Base-by-base conservation (phyloP, 2,888 invertebrate genomes). In the Drosophila phalerata region DNA sequence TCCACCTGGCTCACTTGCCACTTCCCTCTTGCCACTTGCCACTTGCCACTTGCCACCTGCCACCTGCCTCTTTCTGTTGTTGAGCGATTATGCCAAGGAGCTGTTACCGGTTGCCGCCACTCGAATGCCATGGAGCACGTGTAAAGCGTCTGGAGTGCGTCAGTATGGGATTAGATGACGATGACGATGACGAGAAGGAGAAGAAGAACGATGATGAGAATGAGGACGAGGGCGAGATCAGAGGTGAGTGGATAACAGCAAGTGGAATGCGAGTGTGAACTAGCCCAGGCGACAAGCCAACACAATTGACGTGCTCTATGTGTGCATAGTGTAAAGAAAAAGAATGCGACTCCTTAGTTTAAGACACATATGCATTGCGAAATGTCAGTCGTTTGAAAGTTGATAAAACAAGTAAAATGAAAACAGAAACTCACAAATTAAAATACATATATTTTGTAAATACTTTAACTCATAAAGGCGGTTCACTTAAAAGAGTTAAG, bases 81-180 rank as follows among this genome's bases (percentile, higher is more conserved):
- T 83, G 76, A 88, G 86, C 83, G 83, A 84, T 84, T 84, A 84
- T 84, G 86, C 83, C 88, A 88, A 84, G 83, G 86, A 88, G 86
- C 81, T 69, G 68, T 69, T 77, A 70, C 78, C 75, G 84, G 69
- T 70, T 73, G 76, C 84, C 73, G 80, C 70, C 83, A 85, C 88
- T 84, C 88, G 60, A 84, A 85, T 75, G 75, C 73, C 78, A 71
- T 75, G 88, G 80, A 84, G 83, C 83, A 84, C 86, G 88, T 84
- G 88, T 84, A 88, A 83, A 81, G 89, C 84, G 88, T 83, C 76
- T 79, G 77, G 73, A 86, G 88, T 88, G 84, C 84, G 81, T 88
- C 77, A 86, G 85, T 70, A 83, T 81, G 79, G 81, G 77, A 86
- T 86, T 86, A 87, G 84, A 72, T 77, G 73, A 69, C 69, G 25